Evolutionary conservation across 2,888 invertebrate genomes (phyloP).

Genomic region (Drosophila bunnanda): DNA sequence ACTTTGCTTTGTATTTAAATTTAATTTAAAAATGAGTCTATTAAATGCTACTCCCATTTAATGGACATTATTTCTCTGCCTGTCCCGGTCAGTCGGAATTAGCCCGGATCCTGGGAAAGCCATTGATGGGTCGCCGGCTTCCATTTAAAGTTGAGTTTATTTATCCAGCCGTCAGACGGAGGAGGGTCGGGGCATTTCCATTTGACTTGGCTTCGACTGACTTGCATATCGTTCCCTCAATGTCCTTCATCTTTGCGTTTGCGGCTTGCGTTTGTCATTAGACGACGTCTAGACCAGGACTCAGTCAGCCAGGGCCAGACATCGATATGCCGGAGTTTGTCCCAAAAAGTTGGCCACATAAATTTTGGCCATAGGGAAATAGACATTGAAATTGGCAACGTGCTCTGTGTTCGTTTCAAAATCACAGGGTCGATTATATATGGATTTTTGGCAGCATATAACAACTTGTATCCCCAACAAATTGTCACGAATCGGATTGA

Average conservation of each 20-base stretch:
- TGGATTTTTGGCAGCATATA: conserved; percentile 13
- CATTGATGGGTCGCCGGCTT: conserved; percentile 54
- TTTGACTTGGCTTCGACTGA: conserved; percentile 74
- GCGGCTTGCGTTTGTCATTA: conserved; percentile 78
- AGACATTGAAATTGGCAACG: conserved; percentile 64
- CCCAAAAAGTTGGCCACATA: conserved; percentile 55
- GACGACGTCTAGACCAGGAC: conserved; percentile 68
- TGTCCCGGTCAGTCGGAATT: conserved; percentile 59
- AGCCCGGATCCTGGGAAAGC: conserved; percentile 45
- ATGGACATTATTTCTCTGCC: neutral
- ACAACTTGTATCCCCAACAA: neutral
- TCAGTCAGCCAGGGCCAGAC: conserved; percentile 51
- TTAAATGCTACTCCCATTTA: neutral
- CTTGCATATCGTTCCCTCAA: conserved; percentile 65
- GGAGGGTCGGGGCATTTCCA: conserved; percentile 57
- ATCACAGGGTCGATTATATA: conserved; percentile 4
- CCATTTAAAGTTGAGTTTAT: conserved; percentile 73
- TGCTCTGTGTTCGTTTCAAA: conserved; percentile 31
- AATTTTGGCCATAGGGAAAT: conserved; percentile 63
- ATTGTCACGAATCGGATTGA: neutral
- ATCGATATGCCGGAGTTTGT: conserved; percentile 55
- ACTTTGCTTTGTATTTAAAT: no score
- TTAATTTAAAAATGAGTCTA: neutral
- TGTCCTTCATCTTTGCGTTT: conserved; percentile 54
- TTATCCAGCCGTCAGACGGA: conserved; percentile 59